Evolutionary conservation across 2,888 invertebrate genomes (phyloP).

Genomic region (Rhogogaster chlorosoma): DNA sequence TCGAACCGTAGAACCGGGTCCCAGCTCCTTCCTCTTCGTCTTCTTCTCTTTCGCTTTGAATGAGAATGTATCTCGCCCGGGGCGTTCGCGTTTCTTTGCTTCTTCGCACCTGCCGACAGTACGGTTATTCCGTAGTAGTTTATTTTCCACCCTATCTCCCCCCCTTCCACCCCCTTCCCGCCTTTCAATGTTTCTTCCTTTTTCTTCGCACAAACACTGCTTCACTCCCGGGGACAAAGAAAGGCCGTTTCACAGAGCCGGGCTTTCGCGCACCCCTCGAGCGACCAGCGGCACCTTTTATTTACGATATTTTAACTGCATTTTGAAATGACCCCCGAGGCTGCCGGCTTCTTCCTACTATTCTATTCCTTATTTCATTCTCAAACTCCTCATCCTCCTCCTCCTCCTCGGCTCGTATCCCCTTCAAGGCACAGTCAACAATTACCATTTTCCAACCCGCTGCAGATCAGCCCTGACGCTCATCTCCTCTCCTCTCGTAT

Average conservation of each 20-base stretch:
- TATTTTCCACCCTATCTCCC: neutral
- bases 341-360: neutral
- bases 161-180: neutral
- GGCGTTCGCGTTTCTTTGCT: conserved; percentile 8
- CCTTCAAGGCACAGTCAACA: conserved; percentile 9
- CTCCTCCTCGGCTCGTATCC: neutral
- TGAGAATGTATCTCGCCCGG: conserved; percentile 7
- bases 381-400: neutral
- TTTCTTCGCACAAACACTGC: neutral
- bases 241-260: neutral
- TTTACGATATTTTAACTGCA: conserved; percentile 16
- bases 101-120: conserved; percentile 12
- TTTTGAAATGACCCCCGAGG: conserved; percentile 13
- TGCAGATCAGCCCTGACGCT: neutral
- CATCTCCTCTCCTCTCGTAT: neutral
- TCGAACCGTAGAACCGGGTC: neutral
- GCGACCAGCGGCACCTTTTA: conserved; percentile 7
- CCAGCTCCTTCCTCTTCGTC: neutral
- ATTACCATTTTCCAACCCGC: conserved; percentile 39
- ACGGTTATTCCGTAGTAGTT: neutral
- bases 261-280: neutral
- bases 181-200: neutral
- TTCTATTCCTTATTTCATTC: neutral
- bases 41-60: neutral
- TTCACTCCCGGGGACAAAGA: neutral